A percentile compares a stretch with the other conserved stretches of the same genome.
Conservation (phyloP, 2,797 vertebrate species). For the Sylvia borin region DNA sequence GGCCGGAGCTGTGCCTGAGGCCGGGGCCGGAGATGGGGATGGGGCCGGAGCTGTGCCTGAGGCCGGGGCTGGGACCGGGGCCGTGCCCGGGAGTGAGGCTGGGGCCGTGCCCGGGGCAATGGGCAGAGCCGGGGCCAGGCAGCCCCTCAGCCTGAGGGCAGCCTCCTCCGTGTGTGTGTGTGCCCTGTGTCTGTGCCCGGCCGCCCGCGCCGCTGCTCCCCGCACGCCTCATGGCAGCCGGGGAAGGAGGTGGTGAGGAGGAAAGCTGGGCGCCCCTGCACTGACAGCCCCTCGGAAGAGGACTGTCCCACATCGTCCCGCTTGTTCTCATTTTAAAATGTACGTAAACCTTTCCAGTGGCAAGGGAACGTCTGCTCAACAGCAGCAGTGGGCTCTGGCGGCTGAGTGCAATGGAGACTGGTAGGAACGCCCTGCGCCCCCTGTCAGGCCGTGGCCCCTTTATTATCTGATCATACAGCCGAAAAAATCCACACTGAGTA, state of each 20-base stretch:
- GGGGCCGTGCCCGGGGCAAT: not conserved
- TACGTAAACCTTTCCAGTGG: fast-evolving
- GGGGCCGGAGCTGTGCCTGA: too few relatives aligned
- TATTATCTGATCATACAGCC: fast-evolving
- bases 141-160: not conserved
- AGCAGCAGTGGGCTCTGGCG: not conserved
- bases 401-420: fast-evolving
- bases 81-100: not conserved
- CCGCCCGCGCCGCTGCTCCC: fast-evolving
- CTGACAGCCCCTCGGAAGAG: not conserved
- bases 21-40: not conserved
- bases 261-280: fast-evolving
- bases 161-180: fast-evolving
- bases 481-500: not conserved
- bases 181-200: fast-evolving
- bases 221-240: fast-evolving
- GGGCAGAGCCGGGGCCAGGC: not conserved
- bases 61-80: too few relatives aligned
- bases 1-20: not conserved
- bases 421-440: not conserved
- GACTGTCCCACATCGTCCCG: fast-evolving
- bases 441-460: not conserved
- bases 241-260: not conserved
- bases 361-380: not conserved
- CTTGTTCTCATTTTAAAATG: fast-evolving